Evolutionary conservation across 1,140 invertebrate genomes (phyloP).

Genomic region (Periplaneta americana): DNA sequence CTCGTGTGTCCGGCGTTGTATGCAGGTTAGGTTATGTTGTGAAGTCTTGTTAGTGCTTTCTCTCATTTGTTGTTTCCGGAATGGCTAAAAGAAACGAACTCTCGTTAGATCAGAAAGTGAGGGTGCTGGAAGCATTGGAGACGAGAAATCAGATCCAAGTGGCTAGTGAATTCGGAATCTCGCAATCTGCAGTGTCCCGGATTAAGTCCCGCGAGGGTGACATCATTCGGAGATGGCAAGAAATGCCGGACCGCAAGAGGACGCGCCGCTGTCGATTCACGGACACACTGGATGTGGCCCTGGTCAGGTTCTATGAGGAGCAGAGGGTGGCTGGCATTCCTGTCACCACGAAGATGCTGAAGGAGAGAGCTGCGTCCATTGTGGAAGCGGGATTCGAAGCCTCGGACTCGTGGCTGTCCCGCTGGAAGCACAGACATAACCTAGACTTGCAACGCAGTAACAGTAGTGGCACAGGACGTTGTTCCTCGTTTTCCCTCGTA

Average conservation of each 20-base stretch:
- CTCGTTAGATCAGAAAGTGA: background rate
- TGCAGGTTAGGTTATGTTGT: background rate
- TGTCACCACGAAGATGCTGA: background rate
- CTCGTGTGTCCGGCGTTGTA: background rate
- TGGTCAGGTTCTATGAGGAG: background rate
- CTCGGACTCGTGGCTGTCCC: background rate
- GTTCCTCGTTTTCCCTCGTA: background rate
- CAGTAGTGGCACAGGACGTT: background rate
- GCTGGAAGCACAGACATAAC: background rate
- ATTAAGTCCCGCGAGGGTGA: background rate
- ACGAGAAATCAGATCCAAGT: constrained; percentile 1
- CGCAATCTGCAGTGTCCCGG: background rate
- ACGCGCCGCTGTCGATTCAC: background rate
- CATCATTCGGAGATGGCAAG: background rate
- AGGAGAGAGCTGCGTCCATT: background rate
- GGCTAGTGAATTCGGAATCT: background rate
- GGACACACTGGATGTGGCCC: background rate
- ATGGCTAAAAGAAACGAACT: background rate
- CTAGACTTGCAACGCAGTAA: background rate
- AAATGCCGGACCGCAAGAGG: background rate
- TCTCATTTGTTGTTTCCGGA: background rate
- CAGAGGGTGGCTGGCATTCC: background rate
- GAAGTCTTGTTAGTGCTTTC: background rate
- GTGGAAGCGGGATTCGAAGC: background rate
- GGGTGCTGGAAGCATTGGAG: background rate